Evolutionary conservation across 2,797 vertebrate species (phyloP).

Genomic region (Anguilla anguilla): DNA sequence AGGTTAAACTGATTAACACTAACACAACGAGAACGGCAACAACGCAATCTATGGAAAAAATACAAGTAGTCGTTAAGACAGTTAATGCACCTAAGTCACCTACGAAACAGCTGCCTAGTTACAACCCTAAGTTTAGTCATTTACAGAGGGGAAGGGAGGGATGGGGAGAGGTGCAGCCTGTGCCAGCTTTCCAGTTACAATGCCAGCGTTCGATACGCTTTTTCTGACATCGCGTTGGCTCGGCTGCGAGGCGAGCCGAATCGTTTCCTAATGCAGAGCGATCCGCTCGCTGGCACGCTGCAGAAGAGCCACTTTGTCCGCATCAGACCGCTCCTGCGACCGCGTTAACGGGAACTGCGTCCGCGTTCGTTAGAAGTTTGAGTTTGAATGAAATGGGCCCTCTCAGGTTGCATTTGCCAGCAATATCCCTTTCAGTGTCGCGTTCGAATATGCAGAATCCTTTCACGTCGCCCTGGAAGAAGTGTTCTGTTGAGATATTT

Average conservation of each 20-base stretch:
- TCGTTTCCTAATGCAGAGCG: not conserved
- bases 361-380: not conserved
- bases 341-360: not conserved
- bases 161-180: too few species aligned
- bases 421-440: not conserved
- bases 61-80: too few species aligned
- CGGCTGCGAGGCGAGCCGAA: not conserved
- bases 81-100: too few species aligned
- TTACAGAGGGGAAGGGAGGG: too few species aligned
- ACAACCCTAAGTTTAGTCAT: too few species aligned
- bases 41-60: too few species aligned
- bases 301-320: not conserved
- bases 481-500: not conserved
- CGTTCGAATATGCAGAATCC: not conserved
- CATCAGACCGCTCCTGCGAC: not conserved
- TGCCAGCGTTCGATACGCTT: too few species aligned
- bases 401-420: not conserved
- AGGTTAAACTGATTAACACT: too few species aligned
- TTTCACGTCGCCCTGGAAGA: not conserved
- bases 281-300: not conserved
- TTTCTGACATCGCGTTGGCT: not conserved
- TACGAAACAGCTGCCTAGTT: too few species aligned
- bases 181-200: too few species aligned
- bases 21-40: too few species aligned
- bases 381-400: not conserved